Evolutionary conservation across 2,888 invertebrate species (phyloP).

Genomic region (Sarcophaga subvicina): DNA sequence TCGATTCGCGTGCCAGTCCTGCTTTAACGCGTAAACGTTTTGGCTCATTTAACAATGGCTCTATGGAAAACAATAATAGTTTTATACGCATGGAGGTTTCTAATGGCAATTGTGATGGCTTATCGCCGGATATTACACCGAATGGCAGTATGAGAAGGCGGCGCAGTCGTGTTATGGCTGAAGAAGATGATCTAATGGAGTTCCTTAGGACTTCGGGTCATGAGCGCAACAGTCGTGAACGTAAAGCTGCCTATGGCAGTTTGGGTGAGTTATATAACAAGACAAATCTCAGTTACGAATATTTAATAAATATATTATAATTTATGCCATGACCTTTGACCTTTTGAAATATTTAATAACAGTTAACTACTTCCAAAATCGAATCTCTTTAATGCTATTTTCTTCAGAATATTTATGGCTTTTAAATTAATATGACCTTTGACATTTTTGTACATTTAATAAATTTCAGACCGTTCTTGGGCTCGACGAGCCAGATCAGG

Average conservation of each 20-base stretch:
- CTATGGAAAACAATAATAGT: slow-evolving; percentile 75
- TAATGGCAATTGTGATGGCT: slow-evolving; percentile 76
- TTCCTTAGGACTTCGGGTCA: slow-evolving; percentile 91
- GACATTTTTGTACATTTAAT: background rate
- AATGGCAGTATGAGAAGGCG: slow-evolving; percentile 93
- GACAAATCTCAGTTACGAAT: background rate
- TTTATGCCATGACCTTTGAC: no score
- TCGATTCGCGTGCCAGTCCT: slow-evolving; percentile 89
- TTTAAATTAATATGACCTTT: background rate
- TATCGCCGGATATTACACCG: slow-evolving; percentile 89
- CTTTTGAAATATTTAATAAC: no score
- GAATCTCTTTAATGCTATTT: no score
- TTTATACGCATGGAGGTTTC: slow-evolving; percentile 75
- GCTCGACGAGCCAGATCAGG: slow-evolving; percentile 89
- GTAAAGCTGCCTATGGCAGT: slow-evolving; percentile 89
- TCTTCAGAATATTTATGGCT: background rate
- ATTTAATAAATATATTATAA: no score
- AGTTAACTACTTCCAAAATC: no score
- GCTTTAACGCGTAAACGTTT: slow-evolving; percentile 86
- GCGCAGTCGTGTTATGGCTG: slow-evolving; percentile 90
- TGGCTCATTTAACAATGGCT: slow-evolving; percentile 85
- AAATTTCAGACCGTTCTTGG: slow-evolving; percentile 91
- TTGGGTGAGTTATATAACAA: slow-evolving; percentile 84
- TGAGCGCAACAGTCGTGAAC: slow-evolving; percentile 87
- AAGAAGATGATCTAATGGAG: slow-evolving; percentile 94